phyloP scores from a whole-genome alignment of 2,888 invertebrate genomes.

The Coremacera marginata region DNA sequence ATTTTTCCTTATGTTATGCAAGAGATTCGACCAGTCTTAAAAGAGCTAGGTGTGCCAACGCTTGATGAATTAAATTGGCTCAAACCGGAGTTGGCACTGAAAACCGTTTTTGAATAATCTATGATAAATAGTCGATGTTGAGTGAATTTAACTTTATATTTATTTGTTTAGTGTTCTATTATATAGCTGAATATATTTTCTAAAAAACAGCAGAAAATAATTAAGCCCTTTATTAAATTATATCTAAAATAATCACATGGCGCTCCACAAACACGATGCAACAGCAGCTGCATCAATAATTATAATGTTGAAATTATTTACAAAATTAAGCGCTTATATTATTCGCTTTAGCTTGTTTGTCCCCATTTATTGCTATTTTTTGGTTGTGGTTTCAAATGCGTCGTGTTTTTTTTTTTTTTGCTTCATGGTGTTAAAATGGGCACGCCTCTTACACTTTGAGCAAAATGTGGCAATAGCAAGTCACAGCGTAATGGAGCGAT shows the following conservation, averaged over 20 bases:
- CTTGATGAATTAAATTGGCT: slow-evolving; percentile 95
- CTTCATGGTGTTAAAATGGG: background rate
- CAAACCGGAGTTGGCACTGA: slow-evolving; percentile 90
- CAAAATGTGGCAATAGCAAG: background rate
- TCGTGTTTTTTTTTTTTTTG: background rate
- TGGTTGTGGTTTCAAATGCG: slow-evolving; percentile 17
- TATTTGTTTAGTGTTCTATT: background rate
- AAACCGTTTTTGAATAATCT: slow-evolving; percentile 74
- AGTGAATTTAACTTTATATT: background rate
- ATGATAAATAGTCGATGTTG: background rate
- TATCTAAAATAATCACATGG: background rate
- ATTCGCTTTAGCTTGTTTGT: slow-evolving; percentile 9
- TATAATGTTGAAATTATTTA: background rate
- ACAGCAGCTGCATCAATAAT: background rate
- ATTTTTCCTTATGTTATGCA: slow-evolving; percentile 88
- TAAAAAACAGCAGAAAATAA: background rate
- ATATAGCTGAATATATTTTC: background rate
- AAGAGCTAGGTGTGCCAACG: slow-evolving; percentile 90
- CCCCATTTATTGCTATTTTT: slow-evolving; percentile 30
- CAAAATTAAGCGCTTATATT: slow-evolving; percentile 12
- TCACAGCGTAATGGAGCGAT: slow-evolving; percentile 6
- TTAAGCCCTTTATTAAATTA: background rate
- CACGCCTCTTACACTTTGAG: background rate
- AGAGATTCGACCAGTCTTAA: slow-evolving; percentile 90
- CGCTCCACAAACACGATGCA: background rate